Conservation (phyloP, 2,888 invertebrate genomes). For the Tolmerus cingulatus region DNA sequence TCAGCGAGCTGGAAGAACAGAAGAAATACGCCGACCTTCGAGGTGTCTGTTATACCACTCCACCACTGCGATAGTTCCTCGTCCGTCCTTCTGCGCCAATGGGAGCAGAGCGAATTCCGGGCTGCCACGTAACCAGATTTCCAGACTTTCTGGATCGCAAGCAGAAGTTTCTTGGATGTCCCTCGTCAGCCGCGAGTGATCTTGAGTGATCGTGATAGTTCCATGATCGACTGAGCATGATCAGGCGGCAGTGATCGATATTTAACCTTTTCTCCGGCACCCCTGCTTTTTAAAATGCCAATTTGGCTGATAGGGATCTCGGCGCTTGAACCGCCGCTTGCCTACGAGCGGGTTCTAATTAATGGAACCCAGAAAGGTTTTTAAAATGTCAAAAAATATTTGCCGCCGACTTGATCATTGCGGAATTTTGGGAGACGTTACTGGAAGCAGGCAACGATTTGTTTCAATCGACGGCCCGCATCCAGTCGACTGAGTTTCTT, state of each 20-base stretch:
- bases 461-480: constrained; percentile 1
- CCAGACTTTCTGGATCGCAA: background rate
- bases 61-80: constrained; percentile 13
- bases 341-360: constrained; percentile 6
- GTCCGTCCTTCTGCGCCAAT: background rate
- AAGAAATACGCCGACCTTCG: constrained; percentile 44
- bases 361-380: constrained; percentile 36
- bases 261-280: constrained; percentile 20
- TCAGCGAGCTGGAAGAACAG: constrained; percentile 53
- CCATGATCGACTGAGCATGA: constrained; percentile 38
- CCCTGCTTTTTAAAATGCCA: background rate
- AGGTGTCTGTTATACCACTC: constrained; percentile 38
- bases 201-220: constrained; percentile 38
- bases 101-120: background rate
- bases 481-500: constrained; percentile 20
- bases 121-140: background rate
- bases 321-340: background rate
- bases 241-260: constrained; percentile 32
- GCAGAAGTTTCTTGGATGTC: constrained; percentile 8
- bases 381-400: constrained; percentile 45
- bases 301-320: constrained; percentile 31
- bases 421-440: background rate
- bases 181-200: constrained; percentile 23
- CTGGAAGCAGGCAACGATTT: constrained; percentile 32
- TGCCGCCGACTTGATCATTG: constrained; percentile 45